phyloP scores from a whole-genome alignment of 2,797 vertebrate genomes.

The Rousettus madagascariensis region DNA sequence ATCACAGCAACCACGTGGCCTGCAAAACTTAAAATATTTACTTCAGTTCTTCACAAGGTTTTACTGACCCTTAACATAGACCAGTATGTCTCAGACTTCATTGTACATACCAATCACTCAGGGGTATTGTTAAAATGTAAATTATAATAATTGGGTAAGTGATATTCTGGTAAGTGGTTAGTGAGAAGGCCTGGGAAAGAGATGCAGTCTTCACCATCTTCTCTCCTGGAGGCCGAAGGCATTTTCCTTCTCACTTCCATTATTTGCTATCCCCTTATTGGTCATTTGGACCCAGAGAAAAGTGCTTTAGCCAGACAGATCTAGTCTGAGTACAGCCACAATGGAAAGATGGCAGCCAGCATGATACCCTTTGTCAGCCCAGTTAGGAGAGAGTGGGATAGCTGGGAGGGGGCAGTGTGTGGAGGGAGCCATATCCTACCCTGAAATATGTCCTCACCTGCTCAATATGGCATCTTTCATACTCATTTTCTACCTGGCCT shows the following conservation, averaged over 20 bases:
- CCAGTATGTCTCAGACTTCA: neutral
- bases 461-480: neutral
- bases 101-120: neutral
- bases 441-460: neutral
- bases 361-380: no score
- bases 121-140: neutral
- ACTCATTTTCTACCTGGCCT: neutral
- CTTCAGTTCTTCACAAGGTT: neutral
- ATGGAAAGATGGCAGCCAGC: neutral
- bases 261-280: slow-evolving; percentile 29
- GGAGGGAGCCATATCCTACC: neutral
- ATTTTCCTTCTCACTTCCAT: neutral
- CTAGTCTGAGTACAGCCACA: neutral
- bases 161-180: neutral
- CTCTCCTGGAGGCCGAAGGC: neutral
- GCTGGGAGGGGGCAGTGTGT: rapidly evolving
- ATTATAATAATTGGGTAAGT: neutral
- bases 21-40: neutral
- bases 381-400: no score
- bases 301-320: neutral
- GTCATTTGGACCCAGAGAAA: slow-evolving; percentile 24
- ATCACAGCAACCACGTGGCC: neutral
- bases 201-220: neutral
- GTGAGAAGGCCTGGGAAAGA: neutral
- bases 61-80: neutral